Base-by-base conservation (phyloP, 2,888 invertebrate species). In the Aphodius granarius region DNA sequence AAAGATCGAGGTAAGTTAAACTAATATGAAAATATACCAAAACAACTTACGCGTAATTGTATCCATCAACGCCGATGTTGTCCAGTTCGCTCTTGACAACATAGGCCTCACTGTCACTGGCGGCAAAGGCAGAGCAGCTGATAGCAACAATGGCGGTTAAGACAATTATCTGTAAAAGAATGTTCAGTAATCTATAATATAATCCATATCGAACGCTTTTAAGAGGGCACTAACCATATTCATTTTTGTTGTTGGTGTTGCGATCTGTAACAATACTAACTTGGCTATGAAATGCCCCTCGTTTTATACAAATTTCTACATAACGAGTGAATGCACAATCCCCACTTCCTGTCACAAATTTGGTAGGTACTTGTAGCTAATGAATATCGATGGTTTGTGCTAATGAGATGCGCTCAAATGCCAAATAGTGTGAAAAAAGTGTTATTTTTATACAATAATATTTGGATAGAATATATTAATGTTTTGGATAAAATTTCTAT, bases 41-140 rank as follows among this genome's bases (percentile, higher is more conserved):
- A 18, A 4, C 16, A 19, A 83, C 82, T 81, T 81, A 85, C 85
- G 80, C 82, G 74, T 81, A 85, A 72, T 81, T 84, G 79, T 85
- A 86, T 74, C 84, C 84, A 77, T 84, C 85, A 68, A 84, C 80
- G 9, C 91, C 91, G 79, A 89, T 88, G 78, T 92, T 92, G 83
- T 92, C 89, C 77, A 88, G 87, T 64, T 92, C 92, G 82, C 90
- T 91, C 78, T 90, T 90, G 71, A 91, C 78, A 78, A 92, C 88
- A 82, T 89, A 89, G 3, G 91, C 92, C 81, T 91, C 90, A 83
- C 90, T 86, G 43, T 81, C 80, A 43, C 77, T 77, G 71, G 78
- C 73, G n/a, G 66, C 43, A 20, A 73, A 65, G 21, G 75, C 73
- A 43, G 72, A 72, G 23, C 73, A 75, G 64, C 73, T 73, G 9